Percentiles rank a stretch among this genome's conserved stretches.
These are phyloP conservation scores for Rhyacichthys aspro DNA, from an alignment of 2,797 vertebrate species.

Conservation along the genomic window DNA sequence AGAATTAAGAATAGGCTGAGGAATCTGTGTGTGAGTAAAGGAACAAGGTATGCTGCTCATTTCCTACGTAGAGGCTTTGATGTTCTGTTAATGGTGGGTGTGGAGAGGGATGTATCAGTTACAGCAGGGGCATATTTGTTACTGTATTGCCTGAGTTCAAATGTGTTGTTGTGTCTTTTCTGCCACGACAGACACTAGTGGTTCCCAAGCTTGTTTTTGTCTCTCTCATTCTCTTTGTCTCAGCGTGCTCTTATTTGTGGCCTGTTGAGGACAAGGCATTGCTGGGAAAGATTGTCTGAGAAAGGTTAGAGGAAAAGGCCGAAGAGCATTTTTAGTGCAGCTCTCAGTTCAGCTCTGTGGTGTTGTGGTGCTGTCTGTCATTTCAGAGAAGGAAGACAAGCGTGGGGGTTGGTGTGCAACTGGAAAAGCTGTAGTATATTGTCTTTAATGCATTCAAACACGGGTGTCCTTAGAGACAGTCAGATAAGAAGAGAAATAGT, in stretches of 20 bases:
- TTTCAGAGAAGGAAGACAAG: too few species aligned
- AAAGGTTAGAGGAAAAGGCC: constrained; percentile 72
- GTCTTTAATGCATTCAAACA: too few species aligned
- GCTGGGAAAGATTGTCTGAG: constrained; percentile 53
- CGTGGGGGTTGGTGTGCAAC: neutral
- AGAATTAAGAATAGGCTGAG: constrained; percentile 81
- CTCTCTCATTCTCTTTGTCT: constrained; percentile 43
- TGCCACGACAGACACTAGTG: constrained; percentile 57
- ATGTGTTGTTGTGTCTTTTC: constrained; percentile 53
- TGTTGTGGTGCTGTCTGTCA: constrained; percentile 48
- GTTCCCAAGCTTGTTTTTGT: constrained; percentile 29
- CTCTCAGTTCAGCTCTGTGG: too few species aligned
- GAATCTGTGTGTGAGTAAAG: constrained; percentile 82
- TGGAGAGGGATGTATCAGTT: constrained; percentile 55
- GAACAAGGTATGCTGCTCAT: constrained; percentile 86
- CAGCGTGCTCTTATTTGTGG: constrained; percentile 50
- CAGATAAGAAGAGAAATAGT: constrained; percentile 9
- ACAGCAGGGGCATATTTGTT: constrained; percentile 36
- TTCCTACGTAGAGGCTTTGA: constrained; percentile 76
- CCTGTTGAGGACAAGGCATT: constrained; percentile 50
- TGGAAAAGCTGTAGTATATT: too few species aligned
- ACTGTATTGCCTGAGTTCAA: constrained; percentile 36
- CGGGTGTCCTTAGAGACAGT: too few species aligned
- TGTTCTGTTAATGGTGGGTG: constrained; percentile 69
- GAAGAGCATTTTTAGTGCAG: constrained; percentile 21